Percentiles rank a stretch among this genome's conserved stretches.
Conservation (phyloP, 2,797 vertebrate genomes). For the Syngnathus acus region DNA sequence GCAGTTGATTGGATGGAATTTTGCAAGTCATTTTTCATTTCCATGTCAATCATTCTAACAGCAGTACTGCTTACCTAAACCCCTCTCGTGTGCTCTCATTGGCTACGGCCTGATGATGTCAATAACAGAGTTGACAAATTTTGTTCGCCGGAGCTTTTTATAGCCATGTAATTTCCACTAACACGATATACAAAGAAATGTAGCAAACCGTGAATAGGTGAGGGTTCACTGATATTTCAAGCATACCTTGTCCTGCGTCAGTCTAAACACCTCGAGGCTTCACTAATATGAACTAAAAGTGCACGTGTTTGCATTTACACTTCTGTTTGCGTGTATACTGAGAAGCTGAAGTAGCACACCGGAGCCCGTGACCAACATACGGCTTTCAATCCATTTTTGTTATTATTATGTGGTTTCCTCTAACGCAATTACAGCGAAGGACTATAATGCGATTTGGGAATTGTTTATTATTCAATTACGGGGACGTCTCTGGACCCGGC, state of each 20-base stretch:
- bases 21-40: background rate
- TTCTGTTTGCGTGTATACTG: background rate
- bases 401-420: conserved; percentile 61
- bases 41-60: background rate
- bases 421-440: conserved; percentile 61
- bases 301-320: background rate
- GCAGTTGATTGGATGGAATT: background rate
- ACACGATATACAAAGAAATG: background rate
- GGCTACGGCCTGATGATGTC: background rate
- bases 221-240: background rate
- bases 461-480: conserved; percentile 70
- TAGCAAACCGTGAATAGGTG: background rate
- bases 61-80: background rate
- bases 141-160: background rate
- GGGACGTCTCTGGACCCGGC: conserved; percentile 57
- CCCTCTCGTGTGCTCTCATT: too few species aligned
- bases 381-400: conserved; percentile 69
- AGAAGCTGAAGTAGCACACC: background rate
- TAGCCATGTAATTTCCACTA: background rate
- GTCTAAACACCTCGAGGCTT: background rate
- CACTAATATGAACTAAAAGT: background rate
- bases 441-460: conserved; percentile 68
- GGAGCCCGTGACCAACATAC: conserved; percentile 54
- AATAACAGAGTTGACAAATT: background rate
- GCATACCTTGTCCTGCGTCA: background rate